Evolutionary conservation across 2,888 invertebrate genomes (phyloP).

Genomic region (Eudasyphora cyanicolor): DNA sequence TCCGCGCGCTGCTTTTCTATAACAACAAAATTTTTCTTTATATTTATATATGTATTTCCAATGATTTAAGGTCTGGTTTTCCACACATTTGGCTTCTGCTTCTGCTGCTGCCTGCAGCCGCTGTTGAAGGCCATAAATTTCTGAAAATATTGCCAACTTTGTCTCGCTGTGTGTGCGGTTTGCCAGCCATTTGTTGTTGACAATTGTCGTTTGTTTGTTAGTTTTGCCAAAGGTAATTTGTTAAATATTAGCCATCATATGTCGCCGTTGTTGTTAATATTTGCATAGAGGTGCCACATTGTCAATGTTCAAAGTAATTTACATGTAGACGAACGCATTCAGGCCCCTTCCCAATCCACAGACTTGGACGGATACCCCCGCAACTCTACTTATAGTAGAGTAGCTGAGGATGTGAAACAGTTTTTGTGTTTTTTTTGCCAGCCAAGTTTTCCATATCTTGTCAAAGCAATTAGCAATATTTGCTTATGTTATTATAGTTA

Average conservation of each 20-base stretch:
- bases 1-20: background rate
- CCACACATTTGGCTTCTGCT: conserved; percentile 9
- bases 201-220: conserved; percentile 36
- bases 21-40: too few species aligned
- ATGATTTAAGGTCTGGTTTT: conserved; percentile 43
- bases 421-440: background rate
- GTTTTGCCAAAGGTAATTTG: conserved; percentile 56
- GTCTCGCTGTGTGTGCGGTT: conserved; percentile 30
- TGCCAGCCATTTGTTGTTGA: conserved; percentile 63
- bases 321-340: conserved; percentile 38
- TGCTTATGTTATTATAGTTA: conserved; percentile 21
- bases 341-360: background rate
- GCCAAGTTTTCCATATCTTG: conserved; percentile 38
- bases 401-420: background rate
- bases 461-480: conserved; percentile 62
- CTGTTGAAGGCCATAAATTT: conserved; percentile 57
- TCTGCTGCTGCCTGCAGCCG: background rate
- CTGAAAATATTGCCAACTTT: conserved; percentile 33
- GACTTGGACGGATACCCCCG: background rate
- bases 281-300: conserved; percentile 62
- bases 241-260: conserved; percentile 58
- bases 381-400: background rate
- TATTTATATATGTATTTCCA: background rate
- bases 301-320: conserved; percentile 64
- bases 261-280: conserved; percentile 38